Evolutionary conservation across 2,888 invertebrate species (phyloP), one percentile per base, ranked within the genome.

Genomic region (Drosophila parthenogenetica): DNA sequence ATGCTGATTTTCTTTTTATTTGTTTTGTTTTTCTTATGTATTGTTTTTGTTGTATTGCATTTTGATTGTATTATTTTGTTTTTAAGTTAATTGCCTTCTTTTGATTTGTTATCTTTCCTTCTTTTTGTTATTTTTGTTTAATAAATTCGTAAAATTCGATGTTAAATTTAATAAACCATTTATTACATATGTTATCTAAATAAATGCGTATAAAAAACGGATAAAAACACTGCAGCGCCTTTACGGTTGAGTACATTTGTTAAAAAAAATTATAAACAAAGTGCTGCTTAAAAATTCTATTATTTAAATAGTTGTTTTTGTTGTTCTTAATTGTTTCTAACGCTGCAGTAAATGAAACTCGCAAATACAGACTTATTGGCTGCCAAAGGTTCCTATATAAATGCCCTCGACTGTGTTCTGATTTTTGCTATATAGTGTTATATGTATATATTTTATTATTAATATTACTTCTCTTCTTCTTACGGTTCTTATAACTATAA

Each of bases 61-160:
- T 79, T 81, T 73, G 69, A 81, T 82, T 79, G 79, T 75, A 61
- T 86, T 78, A 35, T 65, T 49, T 55, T 64, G 64, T 62, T 68
- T 73, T 68, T 69, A 67, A 79, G 76, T 86, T 66, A 82, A 71
- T 77, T 69, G 75, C 70, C 57, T 68, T 64, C 54, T 86, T 83
- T 85, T 79, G 69, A 82, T 80, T 89, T 77, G 68, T 64, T 66
- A 63, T 61, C 50, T 66, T 79, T 5, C 13, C 58, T 53, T 59
- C 46, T 32, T 50, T 75, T 22, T 22, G 22, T 22, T 22, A 22
- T 5, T 22, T 59, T 60, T 49, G 29, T 58, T 72, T 80, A 84
- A 81, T 90, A 90, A 90, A 90, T 90, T 90, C 90, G 90, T 90
- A 86, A 88, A 90, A 90, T 90, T 91, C 90, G 90, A 90, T 90